Conservation (phyloP, 2,113 vertebrate species). For the Corythornis madagascariensis region DNA sequence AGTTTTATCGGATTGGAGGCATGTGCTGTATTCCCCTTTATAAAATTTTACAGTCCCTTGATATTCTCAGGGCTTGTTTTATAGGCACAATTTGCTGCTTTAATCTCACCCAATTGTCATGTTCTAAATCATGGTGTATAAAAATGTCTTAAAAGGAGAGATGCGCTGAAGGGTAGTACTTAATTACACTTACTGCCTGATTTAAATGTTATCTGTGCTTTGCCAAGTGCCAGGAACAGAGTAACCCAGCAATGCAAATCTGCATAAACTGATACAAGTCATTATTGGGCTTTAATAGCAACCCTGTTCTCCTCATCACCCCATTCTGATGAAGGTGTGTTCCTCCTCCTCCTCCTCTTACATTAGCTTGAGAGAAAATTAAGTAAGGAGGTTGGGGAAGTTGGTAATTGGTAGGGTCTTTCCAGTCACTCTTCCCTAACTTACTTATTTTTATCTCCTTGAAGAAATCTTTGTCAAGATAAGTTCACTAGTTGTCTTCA, state of each 20-base stretch:
- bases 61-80: slow-evolving; percentile 79
- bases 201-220: slow-evolving; percentile 75
- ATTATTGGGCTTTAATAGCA: slow-evolving; percentile 67
- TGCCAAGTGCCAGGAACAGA: slow-evolving; percentile 61
- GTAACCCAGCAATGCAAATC: slow-evolving; percentile 66
- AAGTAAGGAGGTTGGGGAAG: background rate
- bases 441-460: background rate
- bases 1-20: slow-evolving; percentile 76
- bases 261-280: slow-evolving; percentile 73
- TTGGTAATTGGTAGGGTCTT: slow-evolving; percentile 10
- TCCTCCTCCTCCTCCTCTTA: slow-evolving; percentile 15
- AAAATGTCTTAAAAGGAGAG: slow-evolving; percentile 77
- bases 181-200: slow-evolving; percentile 82
- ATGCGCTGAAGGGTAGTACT: slow-evolving; percentile 75
- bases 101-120: slow-evolving; percentile 81
- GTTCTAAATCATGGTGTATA: slow-evolving; percentile 79
- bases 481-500: background rate
- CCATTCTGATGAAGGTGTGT: slow-evolving; percentile 29
- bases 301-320: background rate
- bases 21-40: slow-evolving; percentile 76
- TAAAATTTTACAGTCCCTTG: slow-evolving; percentile 79
- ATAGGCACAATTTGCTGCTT: slow-evolving; percentile 81
- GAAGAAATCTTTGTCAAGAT: slow-evolving; percentile 2
- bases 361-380: slow-evolving; percentile 17
- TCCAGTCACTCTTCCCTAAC: background rate